Base-by-base conservation (phyloP, 2,888 invertebrate species). In the Watsonalla cultraria region DNA sequence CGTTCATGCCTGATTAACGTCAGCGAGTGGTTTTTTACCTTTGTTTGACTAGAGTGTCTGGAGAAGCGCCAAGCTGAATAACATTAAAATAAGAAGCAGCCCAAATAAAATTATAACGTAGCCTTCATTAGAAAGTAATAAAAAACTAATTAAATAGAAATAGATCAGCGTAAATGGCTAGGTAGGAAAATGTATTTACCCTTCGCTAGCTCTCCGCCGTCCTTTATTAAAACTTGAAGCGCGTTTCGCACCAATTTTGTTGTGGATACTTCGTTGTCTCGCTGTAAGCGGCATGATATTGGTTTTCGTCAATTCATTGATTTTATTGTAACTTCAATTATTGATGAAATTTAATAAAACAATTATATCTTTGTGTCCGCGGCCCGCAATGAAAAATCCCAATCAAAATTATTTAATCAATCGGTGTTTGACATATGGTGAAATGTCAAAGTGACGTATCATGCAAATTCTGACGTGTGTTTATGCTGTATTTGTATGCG, bases 211-310 rank as follows among this genome's bases (percentile, higher is more conserved):
- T 79, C 82, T 87, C 60, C 84, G 76, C 52, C 83, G 85, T 60
- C 84, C 84, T 78, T 86, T 87, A 67, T 64, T 84, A 55, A 89
- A 81, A 74, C 86, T 89, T 54, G 76, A 59, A 24, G 80, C 62
- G 65, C 86, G 78, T 81, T 88, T 90, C 45, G 83, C 74, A 50
- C 82, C 86, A 78, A 86, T 89, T 76, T 88, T 90, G 66, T 81
- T 85, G 60, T 88, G 84, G 62, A 89, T 86, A 73, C 85, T 89
- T 58, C 90, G 70, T 72, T 90, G 90, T 55, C 90, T 79, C 39
- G 83, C 86, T 59, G 89, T 89, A 49, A 90, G 65, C 51, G 90
- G 86, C 90, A 90, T 90, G 14, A 8, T n/a, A 11, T 5, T 37
- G 5, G 7, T 14, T 67, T 61, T 65, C 14, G 35, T 45, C 51